A percentile compares a stretch with the other conserved stretches of the same genome.
These are phyloP conservation scores for Antennarius striatus DNA, from an alignment of 2,113 vertebrate species.

Conservation along the genomic window DNA sequence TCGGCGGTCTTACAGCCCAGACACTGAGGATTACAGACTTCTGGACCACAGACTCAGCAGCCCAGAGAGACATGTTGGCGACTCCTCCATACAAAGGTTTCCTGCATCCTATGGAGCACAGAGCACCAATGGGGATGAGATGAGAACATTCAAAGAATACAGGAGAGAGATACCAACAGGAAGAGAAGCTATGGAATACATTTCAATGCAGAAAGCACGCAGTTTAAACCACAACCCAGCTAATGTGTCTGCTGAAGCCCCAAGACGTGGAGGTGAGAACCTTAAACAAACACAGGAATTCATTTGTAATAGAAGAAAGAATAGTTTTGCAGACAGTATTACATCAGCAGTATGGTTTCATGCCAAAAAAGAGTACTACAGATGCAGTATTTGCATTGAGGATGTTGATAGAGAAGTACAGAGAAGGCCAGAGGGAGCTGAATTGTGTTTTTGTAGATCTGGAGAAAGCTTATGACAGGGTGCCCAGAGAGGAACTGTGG, in stretches of 20 bases:
- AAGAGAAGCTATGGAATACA: slow-evolving; percentile 37
- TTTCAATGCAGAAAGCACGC: neutral
- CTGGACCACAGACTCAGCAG: slow-evolving; percentile 29
- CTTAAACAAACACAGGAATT: too few species aligned
- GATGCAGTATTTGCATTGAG: too few species aligned
- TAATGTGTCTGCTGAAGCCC: neutral
- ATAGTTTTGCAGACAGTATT: too few species aligned
- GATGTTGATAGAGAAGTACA: too few species aligned
- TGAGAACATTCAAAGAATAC: slow-evolving; percentile 24
- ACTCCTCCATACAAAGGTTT: slow-evolving; percentile 24
- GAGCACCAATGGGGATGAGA: slow-evolving; percentile 37
- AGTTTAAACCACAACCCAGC: neutral
- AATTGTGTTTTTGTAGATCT: too few species aligned
- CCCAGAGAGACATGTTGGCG: slow-evolving; percentile 21
- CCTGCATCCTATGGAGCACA: slow-evolving; percentile 29
- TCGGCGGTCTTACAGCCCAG: neutral
- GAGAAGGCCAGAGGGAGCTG: too few species aligned
- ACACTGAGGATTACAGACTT: slow-evolving; percentile 12
- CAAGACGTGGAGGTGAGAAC: too few species aligned
- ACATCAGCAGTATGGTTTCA: too few species aligned
- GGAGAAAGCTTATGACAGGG: too few species aligned
- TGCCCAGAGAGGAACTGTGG: too few species aligned
- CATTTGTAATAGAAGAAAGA: too few species aligned
- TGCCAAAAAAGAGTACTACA: too few species aligned
- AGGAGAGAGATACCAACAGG: slow-evolving; percentile 42